These are phyloP conservation scores for Myotis yumanensis DNA, from an alignment of 2,113 vertebrate genomes.

Conservation along the genomic window DNA sequence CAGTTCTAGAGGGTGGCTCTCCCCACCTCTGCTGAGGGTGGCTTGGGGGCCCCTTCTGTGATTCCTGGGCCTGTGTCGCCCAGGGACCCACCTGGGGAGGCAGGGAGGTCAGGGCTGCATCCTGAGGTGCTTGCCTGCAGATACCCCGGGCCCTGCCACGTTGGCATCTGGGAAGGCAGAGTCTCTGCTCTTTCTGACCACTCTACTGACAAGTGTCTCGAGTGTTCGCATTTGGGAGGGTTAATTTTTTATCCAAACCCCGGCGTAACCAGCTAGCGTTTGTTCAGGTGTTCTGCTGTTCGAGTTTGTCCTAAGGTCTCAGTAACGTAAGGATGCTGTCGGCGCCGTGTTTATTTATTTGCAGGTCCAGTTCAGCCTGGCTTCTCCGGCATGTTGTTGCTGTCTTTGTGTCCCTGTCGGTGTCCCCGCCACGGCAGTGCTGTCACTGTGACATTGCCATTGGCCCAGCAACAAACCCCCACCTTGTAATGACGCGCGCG, in stretches of 20 bases:
- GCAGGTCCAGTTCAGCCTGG: conserved; percentile 68
- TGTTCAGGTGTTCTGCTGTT: neutral
- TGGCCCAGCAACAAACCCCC: conserved; percentile 35
- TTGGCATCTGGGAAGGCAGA: neutral
- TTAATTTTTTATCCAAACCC: neutral
- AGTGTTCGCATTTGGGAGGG: rapidly evolving
- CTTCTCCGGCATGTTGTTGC: conserved; percentile 1
- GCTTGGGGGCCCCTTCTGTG: neutral
- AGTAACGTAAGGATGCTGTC: conserved; percentile 72
- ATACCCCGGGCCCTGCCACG: rapidly evolving
- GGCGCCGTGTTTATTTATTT: conserved; percentile 74
- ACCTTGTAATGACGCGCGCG: conserved; percentile 60
- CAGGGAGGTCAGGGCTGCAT: neutral
- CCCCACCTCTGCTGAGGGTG: neutral
- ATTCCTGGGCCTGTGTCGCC: neutral
- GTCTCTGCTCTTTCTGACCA: neutral
- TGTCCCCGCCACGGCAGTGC: neutral
- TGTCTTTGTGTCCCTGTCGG: no score
- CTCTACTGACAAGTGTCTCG: neutral
- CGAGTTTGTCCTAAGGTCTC: conserved; percentile 45
- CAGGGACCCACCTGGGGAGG: neutral
- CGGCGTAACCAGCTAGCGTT: no score
- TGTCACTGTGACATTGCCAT: neutral
- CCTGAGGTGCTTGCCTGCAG: neutral
- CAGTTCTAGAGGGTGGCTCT: no score